Percentiles rank a stretch among this genome's conserved stretches.
Evolutionary conservation across 2,113 vertebrate species (phyloP).

Genomic region (Myanophis thanlyinensis): DNA sequence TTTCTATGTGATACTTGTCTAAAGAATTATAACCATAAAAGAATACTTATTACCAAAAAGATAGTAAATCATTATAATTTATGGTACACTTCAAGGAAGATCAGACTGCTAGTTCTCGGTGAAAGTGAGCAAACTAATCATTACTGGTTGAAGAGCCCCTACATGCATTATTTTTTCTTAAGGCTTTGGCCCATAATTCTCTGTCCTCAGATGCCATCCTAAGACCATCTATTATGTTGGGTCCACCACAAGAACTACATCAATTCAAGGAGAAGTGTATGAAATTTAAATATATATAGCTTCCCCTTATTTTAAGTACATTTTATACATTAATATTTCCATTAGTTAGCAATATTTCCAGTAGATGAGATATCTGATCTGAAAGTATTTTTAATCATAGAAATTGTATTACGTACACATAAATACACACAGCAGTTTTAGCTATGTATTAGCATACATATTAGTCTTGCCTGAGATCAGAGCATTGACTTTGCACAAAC

Average conservation of each 20-base stretch:
- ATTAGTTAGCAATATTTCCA: not conserved
- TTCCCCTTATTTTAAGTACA: not conserved
- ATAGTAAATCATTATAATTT: not conserved
- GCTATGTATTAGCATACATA: not conserved
- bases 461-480: not conserved
- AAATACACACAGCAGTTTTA: not conserved
- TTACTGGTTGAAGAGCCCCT: not conserved
- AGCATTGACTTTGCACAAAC: not conserved
- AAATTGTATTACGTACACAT: not conserved
- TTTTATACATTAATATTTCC: not conserved
- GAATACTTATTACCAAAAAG: not conserved
- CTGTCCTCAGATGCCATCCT: not conserved
- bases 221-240: not conserved
- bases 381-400: not conserved
- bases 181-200: not conserved
- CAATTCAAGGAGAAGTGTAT: not conserved
- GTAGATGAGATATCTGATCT: not conserved
- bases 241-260: not conserved
- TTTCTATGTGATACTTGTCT: not conserved
- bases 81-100: not conserved
- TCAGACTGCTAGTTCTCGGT: not conserved
- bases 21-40: not conserved
- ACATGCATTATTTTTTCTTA: not conserved
- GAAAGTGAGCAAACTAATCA: not conserved
- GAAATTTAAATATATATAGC: not conserved